Evolutionary conservation across 2,113 vertebrate species (phyloP).

Genomic region (Andinoacara biseriatus): DNA sequence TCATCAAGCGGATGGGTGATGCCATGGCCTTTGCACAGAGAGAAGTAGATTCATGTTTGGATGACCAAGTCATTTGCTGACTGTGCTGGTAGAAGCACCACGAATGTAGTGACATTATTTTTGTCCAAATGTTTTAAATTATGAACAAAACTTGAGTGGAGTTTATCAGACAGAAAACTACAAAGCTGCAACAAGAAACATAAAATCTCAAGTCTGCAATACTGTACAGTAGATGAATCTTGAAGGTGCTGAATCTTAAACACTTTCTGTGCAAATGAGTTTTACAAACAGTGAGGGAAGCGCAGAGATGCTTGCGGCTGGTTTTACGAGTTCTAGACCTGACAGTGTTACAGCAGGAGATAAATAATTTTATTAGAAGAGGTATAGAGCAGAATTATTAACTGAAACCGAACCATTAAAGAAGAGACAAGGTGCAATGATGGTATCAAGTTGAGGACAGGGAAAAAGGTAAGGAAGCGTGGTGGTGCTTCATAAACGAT

Average conservation of each 20-base stretch:
- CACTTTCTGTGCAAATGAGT: not conserved
- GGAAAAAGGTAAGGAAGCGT: not conserved
- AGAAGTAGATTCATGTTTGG: not conserved
- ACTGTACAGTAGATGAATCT: not conserved
- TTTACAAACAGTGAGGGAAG: not conserved
- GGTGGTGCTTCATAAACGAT: slow-evolving; percentile 23
- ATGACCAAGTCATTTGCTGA: not conserved
- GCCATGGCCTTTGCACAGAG: not conserved
- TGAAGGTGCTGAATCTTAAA: not conserved
- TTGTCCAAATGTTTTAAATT: not conserved
- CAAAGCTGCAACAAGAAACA: not conserved
- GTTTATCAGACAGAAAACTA: not conserved
- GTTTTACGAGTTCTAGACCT: not conserved
- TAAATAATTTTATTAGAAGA: not conserved
- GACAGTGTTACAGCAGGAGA: not conserved
- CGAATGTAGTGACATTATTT: not conserved
- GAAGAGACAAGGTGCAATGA: not conserved
- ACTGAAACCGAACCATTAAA: slow-evolving; percentile 5
- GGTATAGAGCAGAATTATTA: not conserved
- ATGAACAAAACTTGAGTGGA: too few relatives aligned
- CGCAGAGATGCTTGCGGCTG: not conserved
- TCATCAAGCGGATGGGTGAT: not conserved
- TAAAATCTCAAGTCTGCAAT: not conserved
- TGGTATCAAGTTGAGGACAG: not conserved
- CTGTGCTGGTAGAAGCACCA: not conserved